These are phyloP conservation scores for Parnassius smintheus DNA, from an alignment of 2,888 invertebrate genomes.

Conservation along the genomic window DNA sequence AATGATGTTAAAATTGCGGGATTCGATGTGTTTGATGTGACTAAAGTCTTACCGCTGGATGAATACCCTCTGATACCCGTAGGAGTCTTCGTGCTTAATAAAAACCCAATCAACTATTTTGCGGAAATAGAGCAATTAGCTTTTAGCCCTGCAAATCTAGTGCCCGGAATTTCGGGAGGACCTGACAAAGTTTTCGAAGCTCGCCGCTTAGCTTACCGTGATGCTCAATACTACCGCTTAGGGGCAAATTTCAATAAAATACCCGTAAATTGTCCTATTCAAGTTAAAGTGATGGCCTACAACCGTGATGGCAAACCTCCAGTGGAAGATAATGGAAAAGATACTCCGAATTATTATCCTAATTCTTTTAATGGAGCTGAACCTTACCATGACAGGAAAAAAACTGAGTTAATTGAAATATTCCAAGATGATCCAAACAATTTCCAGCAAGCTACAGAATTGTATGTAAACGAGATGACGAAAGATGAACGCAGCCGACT, in stretches of 20 bases:
- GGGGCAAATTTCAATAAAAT: conserved; percentile 94
- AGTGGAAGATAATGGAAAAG: conserved; percentile 88
- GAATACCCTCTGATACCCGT: conserved; percentile 92
- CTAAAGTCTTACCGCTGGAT: conserved; percentile 89
- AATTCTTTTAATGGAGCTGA: conserved; percentile 95
- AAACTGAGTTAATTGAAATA: conserved; percentile 74
- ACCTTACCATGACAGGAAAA: conserved; percentile 81
- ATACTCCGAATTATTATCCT: conserved; percentile 96
- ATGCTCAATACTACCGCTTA: conserved; percentile 91
- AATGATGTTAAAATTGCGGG: conserved; percentile 87
- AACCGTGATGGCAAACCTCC: conserved; percentile 93
- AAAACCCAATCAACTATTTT: conserved; percentile 94
- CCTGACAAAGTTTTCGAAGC: conserved; percentile 95
- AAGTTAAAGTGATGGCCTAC: conserved; percentile 83
- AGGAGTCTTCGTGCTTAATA: conserved; percentile 90
- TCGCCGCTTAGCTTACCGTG: conserved; percentile 90
- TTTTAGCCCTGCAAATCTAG: conserved; percentile 91
- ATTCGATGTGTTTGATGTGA: conserved; percentile 95
- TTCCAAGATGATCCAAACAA: conserved; percentile 91
- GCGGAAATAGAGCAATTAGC: conserved; percentile 95
- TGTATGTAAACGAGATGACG: conserved; percentile 89
- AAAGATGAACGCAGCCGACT: conserved; percentile 87
- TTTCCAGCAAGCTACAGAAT: conserved; percentile 88
- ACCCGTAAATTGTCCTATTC: conserved; percentile 95
- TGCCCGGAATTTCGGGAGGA: conserved; percentile 94